Evolutionary conservation across 1,140 invertebrate genomes (phyloP).

Genomic region (Lineus longissimus): DNA sequence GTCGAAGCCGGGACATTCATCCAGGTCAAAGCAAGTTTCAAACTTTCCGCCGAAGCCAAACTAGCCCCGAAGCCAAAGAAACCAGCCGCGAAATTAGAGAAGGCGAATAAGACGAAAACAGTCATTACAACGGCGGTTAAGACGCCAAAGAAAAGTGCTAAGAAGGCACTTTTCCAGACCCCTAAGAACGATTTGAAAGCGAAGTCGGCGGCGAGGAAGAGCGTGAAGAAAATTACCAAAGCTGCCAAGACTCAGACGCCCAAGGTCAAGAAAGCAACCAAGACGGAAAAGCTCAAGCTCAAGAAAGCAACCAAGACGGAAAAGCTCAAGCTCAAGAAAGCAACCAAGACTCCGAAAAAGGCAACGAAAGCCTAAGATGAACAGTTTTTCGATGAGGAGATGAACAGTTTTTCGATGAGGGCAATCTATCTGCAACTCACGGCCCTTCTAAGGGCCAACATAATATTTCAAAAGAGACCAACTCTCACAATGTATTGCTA

Average conservation of each 20-base stretch:
- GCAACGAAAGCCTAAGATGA: constrained; percentile 21
- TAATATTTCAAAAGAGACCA: not conserved
- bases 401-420: no score
- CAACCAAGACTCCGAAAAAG: no score
- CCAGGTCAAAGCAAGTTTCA: constrained; percentile 46
- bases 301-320: constrained; percentile 26
- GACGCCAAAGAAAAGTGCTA: not conserved
- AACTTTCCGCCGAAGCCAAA: constrained; percentile 10
- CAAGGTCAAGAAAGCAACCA: constrained; percentile 26
- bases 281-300: constrained; percentile 23
- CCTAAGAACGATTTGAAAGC: not conserved
- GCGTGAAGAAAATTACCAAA: constrained; percentile 24
- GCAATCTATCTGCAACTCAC: not conserved
- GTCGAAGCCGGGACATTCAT: constrained; percentile 37
- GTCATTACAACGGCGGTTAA: not conserved
- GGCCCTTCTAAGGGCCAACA: constrained; percentile 13
- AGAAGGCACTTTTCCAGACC: not conserved
- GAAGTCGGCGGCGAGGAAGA: constrained; percentile 15
- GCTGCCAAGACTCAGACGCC: constrained; percentile 22
- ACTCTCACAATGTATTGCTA: no score
- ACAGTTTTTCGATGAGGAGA: no score
- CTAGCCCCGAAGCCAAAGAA: not conserved
- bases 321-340: constrained; percentile 17
- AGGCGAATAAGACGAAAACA: not conserved
- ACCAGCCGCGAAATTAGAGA: not conserved